phyloP scores from a whole-genome alignment of 2,113 vertebrate genomes.

The Menura novaehollandiae region DNA sequence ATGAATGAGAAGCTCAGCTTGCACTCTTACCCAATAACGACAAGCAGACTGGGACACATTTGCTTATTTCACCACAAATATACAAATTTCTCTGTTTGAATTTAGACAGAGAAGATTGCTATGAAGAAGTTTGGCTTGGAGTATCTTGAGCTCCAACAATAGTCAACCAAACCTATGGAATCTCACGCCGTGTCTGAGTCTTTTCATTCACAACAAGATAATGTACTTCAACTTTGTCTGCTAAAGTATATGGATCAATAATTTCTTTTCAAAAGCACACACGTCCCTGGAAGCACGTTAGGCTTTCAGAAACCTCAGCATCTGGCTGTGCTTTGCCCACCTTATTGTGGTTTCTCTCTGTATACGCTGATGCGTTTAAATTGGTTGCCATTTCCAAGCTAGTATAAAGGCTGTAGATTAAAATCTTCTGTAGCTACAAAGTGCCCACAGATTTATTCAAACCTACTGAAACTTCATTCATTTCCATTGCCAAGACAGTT shows the following conservation, averaged over 20 bases:
- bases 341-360: not conserved
- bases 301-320: not conserved
- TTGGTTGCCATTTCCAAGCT: not conserved
- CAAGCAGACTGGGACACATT: not conserved
- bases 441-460: not conserved
- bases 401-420: not conserved
- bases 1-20: not conserved
- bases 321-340: not conserved
- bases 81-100: not conserved
- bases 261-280: not conserved
- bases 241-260: not conserved
- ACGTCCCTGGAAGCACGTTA: not conserved
- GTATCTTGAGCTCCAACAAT: not conserved
- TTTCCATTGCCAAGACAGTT: not conserved
- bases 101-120: not conserved
- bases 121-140: not conserved
- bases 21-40: not conserved
- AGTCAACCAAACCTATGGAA: not conserved
- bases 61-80: not conserved
- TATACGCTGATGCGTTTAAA: not conserved
- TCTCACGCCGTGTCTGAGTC: not conserved
- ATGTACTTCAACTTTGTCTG: not conserved
- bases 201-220: not conserved
- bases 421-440: not conserved
- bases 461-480: not conserved